Evolutionary conservation across 2,797 vertebrate genomes (phyloP).

Genomic region (Mionectes olivaceus): DNA sequence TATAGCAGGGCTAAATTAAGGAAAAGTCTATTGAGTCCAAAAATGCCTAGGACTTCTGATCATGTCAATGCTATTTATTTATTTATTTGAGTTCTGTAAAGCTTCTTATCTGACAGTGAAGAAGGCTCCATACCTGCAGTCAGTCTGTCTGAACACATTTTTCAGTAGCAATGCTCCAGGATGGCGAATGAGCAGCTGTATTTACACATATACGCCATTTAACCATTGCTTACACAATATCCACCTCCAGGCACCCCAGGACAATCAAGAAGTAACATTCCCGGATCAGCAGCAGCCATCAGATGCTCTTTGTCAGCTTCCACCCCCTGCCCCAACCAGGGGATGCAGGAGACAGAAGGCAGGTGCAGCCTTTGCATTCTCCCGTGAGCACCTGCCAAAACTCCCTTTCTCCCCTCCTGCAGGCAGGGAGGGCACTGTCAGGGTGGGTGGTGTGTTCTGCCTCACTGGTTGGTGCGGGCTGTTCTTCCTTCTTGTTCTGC

Average conservation of each 20-base stretch:
- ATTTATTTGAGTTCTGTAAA: not conserved
- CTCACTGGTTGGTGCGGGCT: not conserved
- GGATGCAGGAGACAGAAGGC: not conserved
- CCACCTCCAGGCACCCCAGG: not conserved
- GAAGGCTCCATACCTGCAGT: not conserved
- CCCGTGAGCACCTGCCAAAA: not conserved
- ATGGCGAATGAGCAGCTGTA: not conserved
- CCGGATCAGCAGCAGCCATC: not conserved
- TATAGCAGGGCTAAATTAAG: not conserved
- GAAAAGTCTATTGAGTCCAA: not conserved
- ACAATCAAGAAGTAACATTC: not conserved
- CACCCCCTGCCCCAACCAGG: accelerated
- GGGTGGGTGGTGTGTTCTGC: not conserved
- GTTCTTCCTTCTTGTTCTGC: not conserved
- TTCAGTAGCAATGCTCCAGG: not conserved
- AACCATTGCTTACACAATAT: not conserved
- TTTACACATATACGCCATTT: not conserved
- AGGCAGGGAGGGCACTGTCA: not conserved
- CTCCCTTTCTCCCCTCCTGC: not conserved
- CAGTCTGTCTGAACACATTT: not conserved
- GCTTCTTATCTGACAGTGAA: not conserved
- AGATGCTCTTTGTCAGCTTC: not conserved
- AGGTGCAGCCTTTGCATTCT: not conserved
- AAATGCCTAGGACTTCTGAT: not conserved
- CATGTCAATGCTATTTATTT: not conserved